These are phyloP conservation scores for Psilopsiagon aymara DNA, from an alignment of 2,113 vertebrate species.

Conservation along the genomic window DNA sequence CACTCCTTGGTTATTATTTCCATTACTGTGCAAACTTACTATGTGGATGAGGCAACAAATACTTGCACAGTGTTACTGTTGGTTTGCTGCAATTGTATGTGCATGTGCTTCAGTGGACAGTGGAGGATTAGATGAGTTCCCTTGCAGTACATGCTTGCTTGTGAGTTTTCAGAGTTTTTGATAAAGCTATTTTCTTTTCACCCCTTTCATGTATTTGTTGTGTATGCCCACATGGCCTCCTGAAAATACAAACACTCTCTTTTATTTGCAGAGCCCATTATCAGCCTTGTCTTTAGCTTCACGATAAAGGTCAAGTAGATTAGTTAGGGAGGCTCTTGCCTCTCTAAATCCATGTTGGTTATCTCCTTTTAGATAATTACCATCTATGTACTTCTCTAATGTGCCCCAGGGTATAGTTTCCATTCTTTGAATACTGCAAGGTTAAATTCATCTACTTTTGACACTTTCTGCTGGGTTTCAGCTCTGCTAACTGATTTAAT, in stretches of 20 bases:
- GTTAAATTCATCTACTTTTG: conserved; percentile 34
- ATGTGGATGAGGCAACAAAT: not conserved
- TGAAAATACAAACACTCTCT: conserved; percentile 44
- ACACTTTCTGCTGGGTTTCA: not conserved
- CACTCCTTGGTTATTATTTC: not conserved
- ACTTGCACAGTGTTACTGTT: not conserved
- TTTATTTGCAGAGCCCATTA: conserved; percentile 23
- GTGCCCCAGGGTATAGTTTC: conserved; percentile 12
- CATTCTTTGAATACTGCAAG: conserved; percentile 28
- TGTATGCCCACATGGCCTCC: conserved; percentile 28
- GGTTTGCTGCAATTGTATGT: not conserved
- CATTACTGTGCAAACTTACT: not conserved
- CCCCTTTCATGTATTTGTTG: conserved; percentile 18
- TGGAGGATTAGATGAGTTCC: not conserved
- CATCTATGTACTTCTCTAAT: conserved; percentile 31
- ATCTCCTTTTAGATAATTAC: conserved; percentile 62
- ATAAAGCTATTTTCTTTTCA: conserved; percentile 35
- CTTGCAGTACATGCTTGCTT: not conserved
- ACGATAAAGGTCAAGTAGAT: conserved; percentile 58
- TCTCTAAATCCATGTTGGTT: conserved; percentile 19
- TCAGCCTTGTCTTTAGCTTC: conserved; percentile 43
- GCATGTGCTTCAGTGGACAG: rapidly evolving
- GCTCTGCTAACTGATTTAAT: not conserved
- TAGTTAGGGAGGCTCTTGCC: conserved; percentile 46
- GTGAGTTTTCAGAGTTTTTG: not conserved